These are phyloP conservation scores for Ceratina japonica DNA, from an alignment of 1,140 invertebrate genomes.

Conservation along the genomic window DNA sequence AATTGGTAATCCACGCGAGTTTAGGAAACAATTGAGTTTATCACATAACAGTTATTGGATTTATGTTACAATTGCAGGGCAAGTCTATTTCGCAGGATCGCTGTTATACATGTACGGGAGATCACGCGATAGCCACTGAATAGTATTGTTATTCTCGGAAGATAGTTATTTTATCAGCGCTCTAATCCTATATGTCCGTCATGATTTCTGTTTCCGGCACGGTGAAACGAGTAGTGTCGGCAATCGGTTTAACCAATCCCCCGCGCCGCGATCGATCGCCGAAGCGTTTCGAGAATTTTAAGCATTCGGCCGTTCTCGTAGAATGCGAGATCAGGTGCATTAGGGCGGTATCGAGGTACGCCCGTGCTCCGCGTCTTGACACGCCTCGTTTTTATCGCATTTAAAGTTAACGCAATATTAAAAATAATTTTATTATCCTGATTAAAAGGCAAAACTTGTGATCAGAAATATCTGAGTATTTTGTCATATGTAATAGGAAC, in stretches of 20 bases:
- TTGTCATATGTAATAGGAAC: too few relatives aligned
- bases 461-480: too few relatives aligned
- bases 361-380: too few relatives aligned
- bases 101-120: too few relatives aligned
- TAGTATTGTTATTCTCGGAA: not conserved
- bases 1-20: too few relatives aligned
- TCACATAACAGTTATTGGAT: too few relatives aligned
- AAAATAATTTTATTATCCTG: not conserved
- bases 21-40: too few relatives aligned
- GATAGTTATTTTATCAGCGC: not conserved
- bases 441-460: too few relatives aligned
- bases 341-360: not conserved
- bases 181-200: not conserved
- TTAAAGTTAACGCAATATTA: not conserved
- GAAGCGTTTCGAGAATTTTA: constrained; percentile 1
- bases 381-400: not conserved
- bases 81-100: too few relatives aligned
- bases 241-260: not conserved
- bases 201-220: not conserved
- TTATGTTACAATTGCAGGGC: too few relatives aligned
- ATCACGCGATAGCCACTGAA: not conserved
- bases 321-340: constrained; percentile 2
- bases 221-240: not conserved
- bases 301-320: not conserved
- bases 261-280: not conserved